Base-by-base conservation (phyloP, 2,888 invertebrate genomes). In the Micoletzkya japonica region DNA sequence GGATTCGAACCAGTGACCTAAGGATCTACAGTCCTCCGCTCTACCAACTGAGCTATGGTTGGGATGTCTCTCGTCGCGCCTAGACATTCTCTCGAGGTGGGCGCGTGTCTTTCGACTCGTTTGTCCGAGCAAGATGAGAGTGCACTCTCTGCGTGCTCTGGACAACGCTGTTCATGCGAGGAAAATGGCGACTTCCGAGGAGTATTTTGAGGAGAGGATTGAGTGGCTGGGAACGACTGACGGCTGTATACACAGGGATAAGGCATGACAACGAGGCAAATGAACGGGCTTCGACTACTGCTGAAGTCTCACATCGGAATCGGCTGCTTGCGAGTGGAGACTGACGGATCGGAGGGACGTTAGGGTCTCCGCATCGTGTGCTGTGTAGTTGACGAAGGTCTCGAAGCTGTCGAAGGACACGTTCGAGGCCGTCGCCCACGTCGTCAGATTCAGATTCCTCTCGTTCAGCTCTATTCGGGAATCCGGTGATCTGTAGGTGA, bases 11-110 rank as follows among this genome's bases (percentile, higher is more conserved):
- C 64, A 66, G 64, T 66, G 64, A 66, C 64, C 64, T 66, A 66
- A 66, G 64, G 64, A 66, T 69, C 73, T 71, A 74, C 75, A 75
- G 75, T 75, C 75, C 75, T 74, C 75, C 75, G 75, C 75, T 75
- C 75, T 75, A 74, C 75, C 75, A 74, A 75, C 75, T 75, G 75
- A 75, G 75, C 73, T 74, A 75, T 74, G 69, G 69, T 60, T 39
- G 67, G 67, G 26, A 32, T 52, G 54, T 44, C 10, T 20, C 10
- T 14, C 10, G 20, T 10, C 44, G 44, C 20, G 20, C 10, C 10
- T 14, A 44, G 20, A 44, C 44, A 44, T 20, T 44, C 44, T 14
- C 20, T 10, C 44, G n/a, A n/a, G n/a, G n/a, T n/a, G n/a, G n/a
- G n/a, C n/a, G n/a, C n/a, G n/a, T n/a, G n/a, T n/a, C n/a, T n/a